These are phyloP conservation scores for Caenorhabditis macrosperma DNA, from an alignment of 2,888 invertebrate genomes.

Conservation along the genomic window DNA sequence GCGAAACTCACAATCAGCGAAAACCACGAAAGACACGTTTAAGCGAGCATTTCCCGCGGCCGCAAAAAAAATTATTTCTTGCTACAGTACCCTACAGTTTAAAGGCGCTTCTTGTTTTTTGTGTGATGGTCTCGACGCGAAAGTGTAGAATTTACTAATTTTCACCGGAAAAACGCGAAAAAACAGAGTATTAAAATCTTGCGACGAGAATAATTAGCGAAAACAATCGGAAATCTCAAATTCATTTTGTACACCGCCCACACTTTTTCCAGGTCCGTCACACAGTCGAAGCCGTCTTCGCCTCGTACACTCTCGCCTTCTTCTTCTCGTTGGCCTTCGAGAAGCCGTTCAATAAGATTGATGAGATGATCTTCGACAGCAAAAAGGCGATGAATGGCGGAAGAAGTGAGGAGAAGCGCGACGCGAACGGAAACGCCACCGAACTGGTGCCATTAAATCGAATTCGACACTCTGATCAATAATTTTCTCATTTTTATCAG, in stretches of 20 bases:
- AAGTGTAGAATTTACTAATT: too few relatives aligned
- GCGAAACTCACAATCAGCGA: too few relatives aligned
- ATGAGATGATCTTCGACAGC: conserved; percentile 69
- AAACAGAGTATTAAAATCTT: too few relatives aligned
- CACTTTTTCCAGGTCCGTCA: conserved; percentile 72
- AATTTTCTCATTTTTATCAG: background rate
- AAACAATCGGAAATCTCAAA: too few relatives aligned
- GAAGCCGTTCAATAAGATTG: conserved; percentile 75
- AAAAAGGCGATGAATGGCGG: conserved; percentile 28
- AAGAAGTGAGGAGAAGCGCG: background rate
- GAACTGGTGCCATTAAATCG: conserved; percentile 32
- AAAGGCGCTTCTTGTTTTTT: too few relatives aligned
- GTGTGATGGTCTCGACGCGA: background rate
- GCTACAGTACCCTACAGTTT: too few relatives aligned
- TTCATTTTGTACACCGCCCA: too few relatives aligned
- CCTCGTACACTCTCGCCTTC: conserved; percentile 75
- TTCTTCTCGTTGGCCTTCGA: conserved; percentile 76
- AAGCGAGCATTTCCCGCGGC: too few relatives aligned
- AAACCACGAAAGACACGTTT: too few relatives aligned
- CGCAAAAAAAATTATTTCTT: too few relatives aligned
- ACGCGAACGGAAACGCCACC: conserved; percentile 15
- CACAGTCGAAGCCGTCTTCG: conserved; percentile 74
- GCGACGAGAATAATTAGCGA: too few relatives aligned
- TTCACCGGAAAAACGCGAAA: too few relatives aligned
- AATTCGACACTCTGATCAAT: conserved; percentile 22